Evolutionary conservation across 2,888 invertebrate species (phyloP), one percentile per base, ranked within the genome.

Genomic region (Catotricha subobsoleta): DNA sequence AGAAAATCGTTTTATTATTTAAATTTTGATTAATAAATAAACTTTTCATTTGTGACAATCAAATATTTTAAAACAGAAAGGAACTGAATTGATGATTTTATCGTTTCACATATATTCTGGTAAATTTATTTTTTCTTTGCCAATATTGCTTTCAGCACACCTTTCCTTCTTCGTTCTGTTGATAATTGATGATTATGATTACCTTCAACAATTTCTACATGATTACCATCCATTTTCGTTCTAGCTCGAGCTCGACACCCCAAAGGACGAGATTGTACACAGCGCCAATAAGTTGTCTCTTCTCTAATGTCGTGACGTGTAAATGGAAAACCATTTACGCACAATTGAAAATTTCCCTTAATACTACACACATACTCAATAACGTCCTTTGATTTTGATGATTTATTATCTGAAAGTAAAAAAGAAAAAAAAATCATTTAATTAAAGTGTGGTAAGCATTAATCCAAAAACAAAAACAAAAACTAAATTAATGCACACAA

Each of bases 211-310:
- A 56, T 52, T 39, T 53, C 53, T 12, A 56, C 51, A 38, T 54
- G 49, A 42, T 54, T 52, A 4, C 53, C 54, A 10, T 50, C 47
- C 1, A 49, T 47, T 47, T 52, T 53, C 16, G 55, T 54, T 25
- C 56, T 51, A 18, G 53, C 51, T 20, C 55, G 48, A 10, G 57
- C 56, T 39, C 49, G 51, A 38, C 57, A 57, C 25, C 56, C 55
- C 27, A 29, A 46, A 50, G 13, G 30, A 12, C 5, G 30, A 28
- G 3, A 36, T n/a, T n/a, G n/a, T n/a, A n/a, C n/a, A n/a, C n/a
- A n/a, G n/a, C n/a, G n/a, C n/a, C n/a, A n/a, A n/a, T n/a, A n/a
- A n/a, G n/a, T n/a, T n/a, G n/a, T n/a, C n/a, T n/a, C n/a, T n/a
- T n/a, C n/a, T n/a, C n/a, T n/a, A n/a, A n/a, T n/a, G n/a, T n/a